Conservation (phyloP, 2,113 vertebrate genomes). For the Acanthochromis polyacanthus region DNA sequence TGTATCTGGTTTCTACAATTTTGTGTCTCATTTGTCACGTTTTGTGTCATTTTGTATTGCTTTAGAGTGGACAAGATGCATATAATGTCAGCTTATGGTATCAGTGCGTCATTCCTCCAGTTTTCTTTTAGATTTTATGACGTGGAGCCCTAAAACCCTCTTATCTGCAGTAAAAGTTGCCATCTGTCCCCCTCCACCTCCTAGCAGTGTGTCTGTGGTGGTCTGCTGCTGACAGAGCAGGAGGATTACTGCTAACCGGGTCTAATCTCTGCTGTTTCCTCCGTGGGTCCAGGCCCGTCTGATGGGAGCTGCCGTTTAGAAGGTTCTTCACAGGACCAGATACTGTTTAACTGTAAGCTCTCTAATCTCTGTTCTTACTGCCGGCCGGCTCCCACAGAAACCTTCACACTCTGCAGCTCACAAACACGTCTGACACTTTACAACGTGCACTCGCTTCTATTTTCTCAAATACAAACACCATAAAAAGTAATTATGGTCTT, state of each 20-base stretch:
- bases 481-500: neutral
- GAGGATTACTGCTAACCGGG: slow-evolving; percentile 80
- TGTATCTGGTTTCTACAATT: too few relatives aligned
- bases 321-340: slow-evolving; percentile 71
- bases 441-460: neutral
- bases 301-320: slow-evolving; percentile 79
- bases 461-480: slow-evolving; percentile 2
- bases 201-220: slow-evolving; percentile 30
- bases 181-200: neutral
- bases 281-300: slow-evolving; percentile 57
- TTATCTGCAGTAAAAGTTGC: neutral
- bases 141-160: neutral
- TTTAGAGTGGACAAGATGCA: too few relatives aligned
- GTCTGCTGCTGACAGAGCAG: slow-evolving; percentile 71
- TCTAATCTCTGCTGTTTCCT: slow-evolving; percentile 84
- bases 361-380: slow-evolving; percentile 73
- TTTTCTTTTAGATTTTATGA: too few relatives aligned
- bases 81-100: neutral
- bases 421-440: slow-evolving; percentile 12
- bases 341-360: slow-evolving; percentile 78
- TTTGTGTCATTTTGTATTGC: too few relatives aligned
- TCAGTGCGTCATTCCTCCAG: neutral
- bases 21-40: too few relatives aligned
- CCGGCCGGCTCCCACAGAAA: slow-evolving; percentile 69
- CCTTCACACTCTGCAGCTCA: neutral